Evolutionary conservation across 2,113 vertebrate genomes (phyloP).

Genomic region (Bettongia penicillata): DNA sequence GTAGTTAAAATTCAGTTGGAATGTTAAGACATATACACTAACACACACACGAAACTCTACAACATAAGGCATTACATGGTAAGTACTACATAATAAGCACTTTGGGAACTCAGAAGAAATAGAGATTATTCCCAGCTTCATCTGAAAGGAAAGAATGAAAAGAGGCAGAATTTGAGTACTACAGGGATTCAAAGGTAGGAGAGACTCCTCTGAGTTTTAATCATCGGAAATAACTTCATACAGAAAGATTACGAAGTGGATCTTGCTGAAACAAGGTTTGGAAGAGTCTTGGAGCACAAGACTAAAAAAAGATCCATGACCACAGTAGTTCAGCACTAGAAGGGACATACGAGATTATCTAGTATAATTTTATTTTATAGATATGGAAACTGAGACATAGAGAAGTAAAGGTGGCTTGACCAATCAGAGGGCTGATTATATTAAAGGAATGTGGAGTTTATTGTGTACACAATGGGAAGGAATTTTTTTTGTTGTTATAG

Average conservation of each 20-base stretch:
- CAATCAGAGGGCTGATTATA: not conserved
- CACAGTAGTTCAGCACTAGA: too few relatives aligned
- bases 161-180: not conserved
- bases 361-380: too few relatives aligned
- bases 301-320: too few relatives aligned
- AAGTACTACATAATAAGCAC: not conserved
- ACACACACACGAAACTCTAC: not conserved
- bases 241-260: not conserved
- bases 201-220: not conserved
- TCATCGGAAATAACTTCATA: not conserved
- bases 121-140: not conserved
- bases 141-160: not conserved
- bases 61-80: not conserved
- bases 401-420: not conserved
- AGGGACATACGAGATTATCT: too few relatives aligned
- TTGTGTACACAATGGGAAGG: not conserved
- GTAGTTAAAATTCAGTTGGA: not conserved
- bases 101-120: not conserved
- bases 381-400: not conserved
- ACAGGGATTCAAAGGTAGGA: not conserved
- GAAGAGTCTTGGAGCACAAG: not conserved
- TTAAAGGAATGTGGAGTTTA: not conserved
- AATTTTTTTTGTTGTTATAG: not conserved
- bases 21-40: not conserved
- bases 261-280: not conserved